Conservation (phyloP, 2,797 vertebrate species). For the Hippocampus kuda region DNA sequence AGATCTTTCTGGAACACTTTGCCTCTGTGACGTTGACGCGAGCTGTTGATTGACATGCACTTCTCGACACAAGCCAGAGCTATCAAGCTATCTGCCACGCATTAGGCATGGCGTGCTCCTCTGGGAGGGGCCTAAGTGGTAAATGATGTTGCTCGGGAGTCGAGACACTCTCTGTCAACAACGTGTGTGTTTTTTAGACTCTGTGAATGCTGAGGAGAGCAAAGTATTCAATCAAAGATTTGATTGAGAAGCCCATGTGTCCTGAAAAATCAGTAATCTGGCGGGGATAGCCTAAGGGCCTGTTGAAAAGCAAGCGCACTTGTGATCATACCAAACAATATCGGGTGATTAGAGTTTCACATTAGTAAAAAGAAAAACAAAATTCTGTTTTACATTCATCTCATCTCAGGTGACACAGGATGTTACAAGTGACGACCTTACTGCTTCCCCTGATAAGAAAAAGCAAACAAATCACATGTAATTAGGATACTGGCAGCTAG, state of each 20-base stretch:
- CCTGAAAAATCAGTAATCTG: constrained; percentile 54
- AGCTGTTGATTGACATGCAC: constrained; percentile 71
- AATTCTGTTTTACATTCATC: background rate
- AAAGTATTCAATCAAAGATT: constrained; percentile 65
- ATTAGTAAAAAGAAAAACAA: background rate
- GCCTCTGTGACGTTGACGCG: constrained; percentile 72
- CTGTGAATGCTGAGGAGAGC: constrained; percentile 61
- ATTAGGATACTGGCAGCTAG: constrained; percentile 42
- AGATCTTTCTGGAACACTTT: constrained; percentile 87
- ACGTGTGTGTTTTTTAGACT: constrained; percentile 52
- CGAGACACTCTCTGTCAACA: constrained; percentile 65
- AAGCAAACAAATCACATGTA: constrained; percentile 11
- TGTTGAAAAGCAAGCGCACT: background rate
- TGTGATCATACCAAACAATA: background rate
- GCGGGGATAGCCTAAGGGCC: constrained; percentile 3
- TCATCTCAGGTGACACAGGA: background rate
- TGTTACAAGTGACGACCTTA: background rate
- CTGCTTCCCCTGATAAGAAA: background rate
- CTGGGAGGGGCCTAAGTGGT: constrained; percentile 68
- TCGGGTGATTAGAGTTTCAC: background rate
- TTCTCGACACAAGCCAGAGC: constrained; percentile 72
- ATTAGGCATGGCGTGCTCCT: constrained; percentile 69
- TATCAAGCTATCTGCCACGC: constrained; percentile 62
- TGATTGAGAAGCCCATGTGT: constrained; percentile 60
- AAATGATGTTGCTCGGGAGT: constrained; percentile 64